phyloP scores from a whole-genome alignment of 1,140 invertebrate genomes.

The Brachionus plicatilis region DNA sequence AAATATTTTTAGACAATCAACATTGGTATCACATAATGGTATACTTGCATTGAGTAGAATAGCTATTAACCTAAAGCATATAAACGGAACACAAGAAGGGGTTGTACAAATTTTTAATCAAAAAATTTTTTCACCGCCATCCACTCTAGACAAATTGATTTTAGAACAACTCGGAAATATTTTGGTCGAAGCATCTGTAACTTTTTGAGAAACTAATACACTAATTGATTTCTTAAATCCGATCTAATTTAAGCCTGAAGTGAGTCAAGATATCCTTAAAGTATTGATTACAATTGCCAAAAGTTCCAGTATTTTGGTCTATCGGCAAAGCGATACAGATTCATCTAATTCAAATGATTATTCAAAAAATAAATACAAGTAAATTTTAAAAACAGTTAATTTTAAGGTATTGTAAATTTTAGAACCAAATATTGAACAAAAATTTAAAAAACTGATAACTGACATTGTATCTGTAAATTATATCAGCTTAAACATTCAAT shows the following conservation, averaged over 20 bases:
- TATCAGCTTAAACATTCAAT: neutral
- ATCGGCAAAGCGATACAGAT: slow-evolving; percentile 66
- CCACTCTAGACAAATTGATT: slow-evolving; percentile 79
- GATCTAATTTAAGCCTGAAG: slow-evolving; percentile 54
- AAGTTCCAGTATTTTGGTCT: slow-evolving; percentile 65
- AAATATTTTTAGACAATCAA: slow-evolving; percentile 65
- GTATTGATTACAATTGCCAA: slow-evolving; percentile 93
- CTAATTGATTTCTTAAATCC: too few species aligned
- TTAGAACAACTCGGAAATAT: slow-evolving; percentile 95
- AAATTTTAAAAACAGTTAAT: slow-evolving; percentile 20
- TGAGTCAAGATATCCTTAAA: slow-evolving; percentile 92
- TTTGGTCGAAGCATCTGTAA: slow-evolving; percentile 70
- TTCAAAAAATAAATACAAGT: slow-evolving; percentile 62
- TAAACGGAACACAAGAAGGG: slow-evolving; percentile 75
- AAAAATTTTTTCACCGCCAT: slow-evolving; percentile 81
- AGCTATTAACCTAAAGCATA: slow-evolving; percentile 82
- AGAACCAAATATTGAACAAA: too few species aligned
- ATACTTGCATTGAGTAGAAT: slow-evolving; percentile 95
- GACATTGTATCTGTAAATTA: too few species aligned
- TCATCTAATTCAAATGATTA: slow-evolving; percentile 60
- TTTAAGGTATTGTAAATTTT: too few species aligned
- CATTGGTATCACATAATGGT: slow-evolving; percentile 86
- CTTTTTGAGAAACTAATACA: slow-evolving; percentile 37
- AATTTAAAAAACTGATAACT: neutral
- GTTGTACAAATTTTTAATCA: slow-evolving; percentile 95